Percentiles rank a stretch among this genome's conserved stretches.
phyloP scores from a whole-genome alignment of 1,140 invertebrate species.

The Vanessa atalanta region DNA sequence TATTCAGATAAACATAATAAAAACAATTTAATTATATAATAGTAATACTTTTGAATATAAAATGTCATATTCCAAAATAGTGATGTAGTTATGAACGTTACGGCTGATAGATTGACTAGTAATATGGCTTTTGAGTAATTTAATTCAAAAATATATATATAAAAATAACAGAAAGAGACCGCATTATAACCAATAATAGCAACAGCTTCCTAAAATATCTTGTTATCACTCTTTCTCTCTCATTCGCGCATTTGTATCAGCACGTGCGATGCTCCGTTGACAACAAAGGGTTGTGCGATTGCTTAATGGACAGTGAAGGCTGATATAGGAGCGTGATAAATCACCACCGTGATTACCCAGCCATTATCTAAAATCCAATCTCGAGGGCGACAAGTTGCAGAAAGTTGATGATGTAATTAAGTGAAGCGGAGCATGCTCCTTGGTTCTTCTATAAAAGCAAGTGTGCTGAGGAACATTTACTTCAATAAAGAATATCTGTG shows the following conservation, averaged over 20 bases:
- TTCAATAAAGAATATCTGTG: no score
- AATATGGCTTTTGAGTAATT: no score
- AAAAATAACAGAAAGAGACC: no score
- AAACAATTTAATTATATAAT: no score
- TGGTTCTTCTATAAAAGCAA: constrained; percentile 14
- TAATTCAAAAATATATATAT: no score
- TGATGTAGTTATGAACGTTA: no score
- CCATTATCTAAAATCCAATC: constrained; percentile 79
- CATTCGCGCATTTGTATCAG: constrained; percentile 8
- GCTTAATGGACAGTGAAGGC: constrained; percentile 79
- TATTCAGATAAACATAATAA: no score
- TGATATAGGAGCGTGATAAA: constrained; percentile 74
- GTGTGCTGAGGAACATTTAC: no score
- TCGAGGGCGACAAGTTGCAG: constrained; percentile 60
- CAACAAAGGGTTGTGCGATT: constrained; percentile 75
- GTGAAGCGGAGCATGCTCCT: constrained; percentile 36
- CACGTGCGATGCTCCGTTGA: constrained; percentile 33
- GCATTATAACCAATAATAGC: no score
- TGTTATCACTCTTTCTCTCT: neutral
- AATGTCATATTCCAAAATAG: no score
- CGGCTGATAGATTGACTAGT: no score
- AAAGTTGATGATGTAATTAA: constrained; percentile 59
- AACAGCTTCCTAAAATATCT: neutral
- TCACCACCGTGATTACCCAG: constrained; percentile 74
- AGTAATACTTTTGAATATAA: no score